These are phyloP conservation scores for Cremastobaeus sp. DNA, from an alignment of 2,888 invertebrate genomes.

Conservation along the genomic window DNA sequence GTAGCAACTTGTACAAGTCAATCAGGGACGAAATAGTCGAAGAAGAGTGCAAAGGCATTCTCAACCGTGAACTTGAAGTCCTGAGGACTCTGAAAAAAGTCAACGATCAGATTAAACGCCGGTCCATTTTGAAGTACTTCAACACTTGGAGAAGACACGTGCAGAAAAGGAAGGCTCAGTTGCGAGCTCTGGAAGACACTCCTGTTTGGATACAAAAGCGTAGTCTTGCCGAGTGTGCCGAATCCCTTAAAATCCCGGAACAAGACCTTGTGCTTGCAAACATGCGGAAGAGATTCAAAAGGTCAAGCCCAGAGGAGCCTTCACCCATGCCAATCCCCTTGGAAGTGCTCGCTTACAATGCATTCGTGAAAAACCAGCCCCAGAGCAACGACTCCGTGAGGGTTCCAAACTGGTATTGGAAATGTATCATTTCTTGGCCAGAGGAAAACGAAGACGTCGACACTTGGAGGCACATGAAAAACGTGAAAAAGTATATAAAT, in stretches of 20 bases:
- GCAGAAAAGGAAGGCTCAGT: constrained; percentile 78
- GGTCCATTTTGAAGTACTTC: constrained; percentile 76
- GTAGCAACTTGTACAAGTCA: constrained; percentile 63
- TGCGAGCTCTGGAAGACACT: constrained; percentile 80
- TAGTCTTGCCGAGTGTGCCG: constrained; percentile 76
- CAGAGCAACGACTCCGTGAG: constrained; percentile 76
- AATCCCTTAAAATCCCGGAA: constrained; percentile 77
- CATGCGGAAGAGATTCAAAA: constrained; percentile 76
- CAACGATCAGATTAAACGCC: constrained; percentile 72
- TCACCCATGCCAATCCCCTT: constrained; percentile 73
- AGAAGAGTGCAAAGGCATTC: constrained; percentile 71
- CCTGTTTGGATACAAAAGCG: constrained; percentile 80
- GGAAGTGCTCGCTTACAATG: constrained; percentile 78
- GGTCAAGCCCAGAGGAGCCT: constrained; percentile 23
- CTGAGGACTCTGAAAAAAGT: constrained; percentile 76
- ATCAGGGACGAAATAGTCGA: constrained; percentile 69
- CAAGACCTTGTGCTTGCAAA: constrained; percentile 78
- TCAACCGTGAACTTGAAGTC: constrained; percentile 73
- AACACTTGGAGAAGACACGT: constrained; percentile 79
- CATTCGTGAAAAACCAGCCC: constrained; percentile 80
- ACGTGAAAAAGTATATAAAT: constrained; percentile 79
- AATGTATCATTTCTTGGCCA: constrained; percentile 82
- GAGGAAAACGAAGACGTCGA: constrained; percentile 78
- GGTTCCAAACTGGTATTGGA: constrained; percentile 81
- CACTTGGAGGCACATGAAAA: constrained; percentile 79